phyloP scores from a whole-genome alignment of 2,797 vertebrate species.

The Pseudochaenichthys georgianus region DNA sequence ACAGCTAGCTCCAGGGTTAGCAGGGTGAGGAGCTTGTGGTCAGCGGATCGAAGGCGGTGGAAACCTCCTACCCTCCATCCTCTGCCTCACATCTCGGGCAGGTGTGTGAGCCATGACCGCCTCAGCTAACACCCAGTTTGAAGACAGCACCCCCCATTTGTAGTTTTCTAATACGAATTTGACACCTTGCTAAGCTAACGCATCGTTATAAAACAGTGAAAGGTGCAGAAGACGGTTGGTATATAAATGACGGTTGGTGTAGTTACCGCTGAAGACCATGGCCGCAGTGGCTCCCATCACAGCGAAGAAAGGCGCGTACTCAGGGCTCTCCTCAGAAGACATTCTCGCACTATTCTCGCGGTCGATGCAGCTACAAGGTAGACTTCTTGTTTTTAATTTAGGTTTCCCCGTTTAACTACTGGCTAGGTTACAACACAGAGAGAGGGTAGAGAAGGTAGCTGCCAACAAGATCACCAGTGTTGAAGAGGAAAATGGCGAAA shows the following conservation, averaged over 20 bases:
- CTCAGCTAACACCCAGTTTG: neutral
- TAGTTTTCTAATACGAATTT: neutral
- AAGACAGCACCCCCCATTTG: neutral
- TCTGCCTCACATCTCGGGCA: slow-evolving; percentile 49
- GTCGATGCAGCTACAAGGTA: slow-evolving; percentile 49
- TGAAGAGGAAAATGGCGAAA: slow-evolving; percentile 97
- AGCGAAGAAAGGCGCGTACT: slow-evolving; percentile 96
- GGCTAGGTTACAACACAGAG: slow-evolving; percentile 47
- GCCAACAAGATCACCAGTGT: slow-evolving; percentile 81
- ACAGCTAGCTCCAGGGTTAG: neutral
- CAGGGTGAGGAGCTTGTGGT: neutral
- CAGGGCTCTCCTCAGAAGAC: slow-evolving; percentile 84
- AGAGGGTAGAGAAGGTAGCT: slow-evolving; percentile 48
- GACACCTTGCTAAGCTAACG: too few species aligned
- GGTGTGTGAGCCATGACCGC: slow-evolving; percentile 54
- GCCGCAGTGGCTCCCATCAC: slow-evolving; percentile 97
- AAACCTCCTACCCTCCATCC: slow-evolving; percentile 20
- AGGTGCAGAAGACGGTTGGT: neutral
- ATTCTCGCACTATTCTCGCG: slow-evolving; percentile 74
- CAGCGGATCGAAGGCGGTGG: slow-evolving; percentile 21
- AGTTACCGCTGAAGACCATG: slow-evolving; percentile 98
- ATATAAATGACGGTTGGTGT: slow-evolving; percentile 35
- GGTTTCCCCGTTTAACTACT: slow-evolving; percentile 24
- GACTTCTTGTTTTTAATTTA: slow-evolving; percentile 29
- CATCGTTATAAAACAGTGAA: neutral